Evolutionary conservation across 2,113 vertebrate genomes (phyloP), one percentile per base, ranked within the genome.

Genomic region (Anseranas semipalmata): DNA sequence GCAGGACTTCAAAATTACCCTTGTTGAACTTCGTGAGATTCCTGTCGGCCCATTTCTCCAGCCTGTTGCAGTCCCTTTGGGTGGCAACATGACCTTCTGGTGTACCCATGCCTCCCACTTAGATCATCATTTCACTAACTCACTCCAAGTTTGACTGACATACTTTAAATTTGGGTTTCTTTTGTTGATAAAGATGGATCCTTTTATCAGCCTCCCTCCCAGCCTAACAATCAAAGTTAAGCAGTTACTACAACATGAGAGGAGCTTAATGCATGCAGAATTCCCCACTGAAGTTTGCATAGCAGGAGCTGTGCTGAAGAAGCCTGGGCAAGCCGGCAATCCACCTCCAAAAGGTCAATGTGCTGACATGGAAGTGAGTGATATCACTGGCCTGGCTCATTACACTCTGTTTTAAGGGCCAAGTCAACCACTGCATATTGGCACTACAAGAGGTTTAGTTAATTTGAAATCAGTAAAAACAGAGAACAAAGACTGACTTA

Each of bases 241-340:
- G 46, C 28, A 46, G 12, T 18, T 41, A 25, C 50, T 45, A 22
- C 46, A 90, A 45, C 0, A 1, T 24, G n/a, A 78, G 20, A 48
- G 16, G 21, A 68, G 25, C 25, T 73, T 65, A 50, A 35, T 1
- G 1, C 1, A 1, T 5, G 33, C 11, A 74, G 35, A 81, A 11
- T 37, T 27, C 11, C 5, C 10, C 17, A 18, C 10, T 3, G 1
- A 41, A 28, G 10, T 58, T 84, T 41, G 15, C 8, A 39, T 15
- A 53, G 30, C 1, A 0, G 50, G 3, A 25, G 28, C 28, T 12
- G 7, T 1, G 32, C 15, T 24, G 46, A 35, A 58, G 20, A 12
- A 84, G 22, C 16, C 72, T 19, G 4, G 25, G 21, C 10, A 39
- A 89, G 28, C 14, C 1, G 0, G 21, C 18, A 63, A 43, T 16